phyloP scores from a whole-genome alignment of 2,113 vertebrate genomes.

The Chaetodon trifascialis region DNA sequence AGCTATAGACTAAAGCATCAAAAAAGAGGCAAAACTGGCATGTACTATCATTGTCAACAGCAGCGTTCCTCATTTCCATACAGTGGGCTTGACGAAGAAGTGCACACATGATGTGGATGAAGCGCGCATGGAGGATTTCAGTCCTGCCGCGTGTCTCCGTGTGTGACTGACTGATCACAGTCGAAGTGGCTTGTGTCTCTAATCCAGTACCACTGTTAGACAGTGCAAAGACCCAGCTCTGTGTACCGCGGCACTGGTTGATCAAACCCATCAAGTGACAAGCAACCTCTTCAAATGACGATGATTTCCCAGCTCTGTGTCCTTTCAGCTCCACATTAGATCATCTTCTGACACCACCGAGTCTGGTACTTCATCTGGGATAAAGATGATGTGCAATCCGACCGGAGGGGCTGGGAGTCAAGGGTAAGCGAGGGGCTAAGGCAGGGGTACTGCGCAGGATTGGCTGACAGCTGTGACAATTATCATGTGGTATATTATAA shows the following conservation, averaged over 20 bases:
- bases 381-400: constrained; percentile 77
- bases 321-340: constrained; percentile 75
- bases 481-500: constrained; percentile 60
- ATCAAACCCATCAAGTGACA: constrained; percentile 83
- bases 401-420: constrained; percentile 69
- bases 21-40: constrained; percentile 13
- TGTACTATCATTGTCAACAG: constrained; percentile 59
- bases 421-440: constrained; percentile 73
- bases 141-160: constrained; percentile 60
- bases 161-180: constrained; percentile 82
- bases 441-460: constrained; percentile 27
- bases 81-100: constrained; percentile 67
- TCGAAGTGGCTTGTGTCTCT: constrained; percentile 80
- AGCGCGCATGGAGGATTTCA: constrained; percentile 73
- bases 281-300: constrained; percentile 77
- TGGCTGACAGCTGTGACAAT: constrained; percentile 74
- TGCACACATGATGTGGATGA: constrained; percentile 64
- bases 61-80: constrained; percentile 75
- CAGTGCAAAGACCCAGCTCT: constrained; percentile 80
- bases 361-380: constrained; percentile 76
- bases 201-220: constrained; percentile 83
- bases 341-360: constrained; percentile 69
- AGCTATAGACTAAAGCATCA: constrained; percentile 17
- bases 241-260: constrained; percentile 69
- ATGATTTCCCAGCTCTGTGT: constrained; percentile 76